Base-by-base conservation (phyloP, 2,888 invertebrate genomes). In the Iphiclides podalirius region DNA sequence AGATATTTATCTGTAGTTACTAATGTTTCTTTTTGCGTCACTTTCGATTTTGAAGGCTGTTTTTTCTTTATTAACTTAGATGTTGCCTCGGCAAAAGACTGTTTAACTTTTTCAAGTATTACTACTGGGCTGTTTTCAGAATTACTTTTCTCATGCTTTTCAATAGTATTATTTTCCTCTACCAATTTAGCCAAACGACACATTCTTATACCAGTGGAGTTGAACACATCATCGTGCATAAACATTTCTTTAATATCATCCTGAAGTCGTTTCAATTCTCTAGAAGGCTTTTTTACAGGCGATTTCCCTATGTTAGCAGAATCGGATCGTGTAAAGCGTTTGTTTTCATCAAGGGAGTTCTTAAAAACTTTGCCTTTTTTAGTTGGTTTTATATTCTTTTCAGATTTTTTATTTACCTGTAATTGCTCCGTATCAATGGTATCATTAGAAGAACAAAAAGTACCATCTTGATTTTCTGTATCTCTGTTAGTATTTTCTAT, bases 241-340 rank as follows among this genome's bases (percentile, higher is more conserved):
- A 93, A 93, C 91, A 93, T 93, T 63, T 93, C 93, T 59, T 92
- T 90, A 34, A 94, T 91, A 58, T 94, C 93, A 54, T 92, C 92
- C 58, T 93, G 93, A 1, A 94, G 77, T 69, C 89, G 86, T 61
- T 92, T 90, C 39, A 94, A 66, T 62, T 93, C 93, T 53, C 77
- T 74, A 43, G 70, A 70, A 28, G 59, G 64, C 57, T 77, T 79
- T 58, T 82, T 73, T 47, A 57, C 15, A 38, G 51, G 54, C 36
- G 63, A 50, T 56, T 66, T 64, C 4, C 52, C 52, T 16, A 48
- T 43, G 43, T 41, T 53, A 33, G 60, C 58, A 20, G 53, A 53
- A 44, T 60, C 66, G 4, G 73, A 67, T 23, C 71, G 63, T 53
- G 67, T 73, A 15, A 67, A 57, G 46, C 66, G 64, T 60, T 67